Base-by-base conservation (phyloP, 2,888 invertebrate species). In the Oscheius sp. region DNA sequence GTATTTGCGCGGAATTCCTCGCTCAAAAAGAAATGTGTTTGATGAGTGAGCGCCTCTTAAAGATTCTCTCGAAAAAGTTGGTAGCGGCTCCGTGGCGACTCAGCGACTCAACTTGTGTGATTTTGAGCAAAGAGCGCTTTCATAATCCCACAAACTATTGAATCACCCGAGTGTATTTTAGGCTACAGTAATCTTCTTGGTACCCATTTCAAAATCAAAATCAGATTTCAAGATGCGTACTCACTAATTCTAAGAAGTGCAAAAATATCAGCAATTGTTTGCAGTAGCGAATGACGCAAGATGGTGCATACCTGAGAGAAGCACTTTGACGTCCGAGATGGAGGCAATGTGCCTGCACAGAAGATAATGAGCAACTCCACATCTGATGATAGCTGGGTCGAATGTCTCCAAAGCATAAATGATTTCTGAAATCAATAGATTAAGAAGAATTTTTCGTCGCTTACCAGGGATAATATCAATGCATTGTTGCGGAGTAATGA, bases 321-420 rank as follows among this genome's bases (percentile, higher is more conserved):
- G 78, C 20, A 86, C 86, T 69, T 84, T 85, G 20, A 86, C 86
- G 70, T 86, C 83, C 10, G 81, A 81, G 20, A 75, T 77, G 33
- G 72, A 75, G 17, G 86, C 79, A 66, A 86, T 86, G 75, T 85
- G 80, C 57, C 79, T 75, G 70, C 86, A 86, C 10, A 86, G 79
- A 15, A 86, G 79, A 70, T 80, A 86, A 61, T 86, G 86, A 20
- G 84, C 82, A 48, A 86, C 81, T 48, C 86, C 86, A 68, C 86
- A 86, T 31, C 86, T 81, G 39, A 86, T 79, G 70, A 86, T 78
- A 42, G 83, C 72, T 10, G 86, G 86, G 61, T 86, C 86, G 69
- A 84, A 86, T 29, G 84, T 86, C 65, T 86, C 86, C 67, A 86
- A 69, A 31, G 86, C 82, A 65, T 83, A 82, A 27, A 86, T 75